phyloP scores from a whole-genome alignment of 2,888 invertebrate genomes.

The Agrotis clavis region DNA sequence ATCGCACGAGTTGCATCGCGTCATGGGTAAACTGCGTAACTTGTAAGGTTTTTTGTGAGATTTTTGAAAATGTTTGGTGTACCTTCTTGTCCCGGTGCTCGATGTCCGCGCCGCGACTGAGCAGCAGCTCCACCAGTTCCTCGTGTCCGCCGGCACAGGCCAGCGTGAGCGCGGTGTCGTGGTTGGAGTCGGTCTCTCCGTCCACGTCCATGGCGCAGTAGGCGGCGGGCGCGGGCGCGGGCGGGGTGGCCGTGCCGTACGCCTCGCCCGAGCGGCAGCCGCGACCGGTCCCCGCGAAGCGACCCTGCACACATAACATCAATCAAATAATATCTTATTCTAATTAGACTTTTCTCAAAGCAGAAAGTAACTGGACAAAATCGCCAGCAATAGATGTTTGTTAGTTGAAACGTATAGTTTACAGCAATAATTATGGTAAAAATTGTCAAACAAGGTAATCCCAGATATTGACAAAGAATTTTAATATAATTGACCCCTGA shows the following conservation, averaged over 20 bases:
- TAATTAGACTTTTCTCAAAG: background rate
- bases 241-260: conserved; percentile 79
- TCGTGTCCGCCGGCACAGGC: conserved; percentile 99
- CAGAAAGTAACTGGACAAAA: background rate
- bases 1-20: no score
- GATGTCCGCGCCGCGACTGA: conserved; percentile 98
- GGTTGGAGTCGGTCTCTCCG: conserved; percentile 99
- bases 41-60: background rate
- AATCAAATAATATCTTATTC: background rate
- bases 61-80: background rate
- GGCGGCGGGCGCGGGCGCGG: conserved; percentile 88
- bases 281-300: conserved; percentile 74
- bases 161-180: conserved; percentile 99
- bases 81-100: conserved; percentile 99
- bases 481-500: no score
- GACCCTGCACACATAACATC: conserved; percentile 68
- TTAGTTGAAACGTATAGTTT: background rate
- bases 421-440: background rate
- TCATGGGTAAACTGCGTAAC: no score
- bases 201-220: conserved; percentile 97
- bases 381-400: background rate
- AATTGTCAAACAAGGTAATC: no score
- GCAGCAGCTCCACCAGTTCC: conserved; percentile 97
- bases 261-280: conserved; percentile 73
- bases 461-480: no score